phyloP scores from a whole-genome alignment of 2,113 vertebrate species.

The Desmodus rotundus region DNA sequence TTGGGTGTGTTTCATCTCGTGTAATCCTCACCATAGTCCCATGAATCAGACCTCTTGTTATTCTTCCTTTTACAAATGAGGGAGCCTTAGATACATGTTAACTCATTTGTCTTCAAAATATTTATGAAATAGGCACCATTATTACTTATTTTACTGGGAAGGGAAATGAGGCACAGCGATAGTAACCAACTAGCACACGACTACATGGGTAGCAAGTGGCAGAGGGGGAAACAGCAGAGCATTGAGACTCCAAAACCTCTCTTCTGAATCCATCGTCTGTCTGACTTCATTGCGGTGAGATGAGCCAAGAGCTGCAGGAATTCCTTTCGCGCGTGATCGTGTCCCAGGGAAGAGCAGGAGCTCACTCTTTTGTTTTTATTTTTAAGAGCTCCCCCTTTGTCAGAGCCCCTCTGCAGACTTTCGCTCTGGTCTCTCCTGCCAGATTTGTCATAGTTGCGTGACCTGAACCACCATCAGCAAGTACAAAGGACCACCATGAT shows the following conservation, averaged over 20 bases:
- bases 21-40: not conserved
- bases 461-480: not conserved
- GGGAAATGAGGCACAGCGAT: not conserved
- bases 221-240: fast-evolving
- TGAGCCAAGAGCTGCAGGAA: not conserved
- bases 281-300: not conserved
- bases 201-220: not conserved
- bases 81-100: not conserved
- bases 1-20: not conserved
- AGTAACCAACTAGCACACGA: not conserved
- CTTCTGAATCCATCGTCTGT: not conserved
- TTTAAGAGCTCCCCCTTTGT: not conserved
- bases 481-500: fast-evolving
- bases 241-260: not conserved
- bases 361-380: not conserved
- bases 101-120: not conserved
- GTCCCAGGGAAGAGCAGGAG: not conserved
- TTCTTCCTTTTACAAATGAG: not conserved
- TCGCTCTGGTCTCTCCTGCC: not conserved
- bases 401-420: not conserved
- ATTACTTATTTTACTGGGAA: not conserved
- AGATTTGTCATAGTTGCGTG: not conserved
- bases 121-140: not conserved
- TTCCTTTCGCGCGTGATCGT: fast-evolving
- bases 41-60: not conserved